Percentiles rank a stretch among this genome's conserved stretches.
Evolutionary conservation across 2,888 invertebrate genomes (phyloP).

Genomic region (Orchesellides sinensis): DNA sequence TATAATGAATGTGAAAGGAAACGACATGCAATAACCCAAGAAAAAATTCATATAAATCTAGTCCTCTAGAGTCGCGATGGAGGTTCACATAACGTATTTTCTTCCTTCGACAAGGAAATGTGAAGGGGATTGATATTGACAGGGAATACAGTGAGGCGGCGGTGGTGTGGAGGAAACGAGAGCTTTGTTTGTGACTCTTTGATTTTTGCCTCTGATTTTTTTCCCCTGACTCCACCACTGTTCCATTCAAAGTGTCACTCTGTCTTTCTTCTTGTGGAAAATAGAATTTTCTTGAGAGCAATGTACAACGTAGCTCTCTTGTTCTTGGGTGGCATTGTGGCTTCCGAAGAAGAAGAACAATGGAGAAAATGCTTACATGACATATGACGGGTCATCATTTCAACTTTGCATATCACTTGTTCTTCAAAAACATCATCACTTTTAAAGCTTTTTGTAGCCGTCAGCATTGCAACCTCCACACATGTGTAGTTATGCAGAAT

Average conservation of each 20-base stretch:
- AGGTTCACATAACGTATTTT: too few relatives aligned
- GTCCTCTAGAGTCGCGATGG: too few relatives aligned
- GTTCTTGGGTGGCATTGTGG: not conserved
- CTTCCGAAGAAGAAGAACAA: not conserved
- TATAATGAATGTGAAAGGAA: too few relatives aligned
- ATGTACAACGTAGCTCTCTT: not conserved
- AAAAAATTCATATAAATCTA: too few relatives aligned
- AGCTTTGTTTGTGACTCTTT: constrained; percentile 9
- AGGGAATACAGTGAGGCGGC: too few relatives aligned
- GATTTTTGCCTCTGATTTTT: constrained; percentile 26
- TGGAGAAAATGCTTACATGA: not conserved
- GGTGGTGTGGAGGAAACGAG: constrained; percentile 10
- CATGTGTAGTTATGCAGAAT: too few relatives aligned
- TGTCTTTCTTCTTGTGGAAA: not conserved
- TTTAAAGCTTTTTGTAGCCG: too few relatives aligned
- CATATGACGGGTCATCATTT: constrained; percentile 4
- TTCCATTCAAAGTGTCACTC: not conserved
- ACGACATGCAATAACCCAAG: too few relatives aligned
- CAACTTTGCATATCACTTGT: constrained; percentile 13
- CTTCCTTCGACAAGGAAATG: too few relatives aligned
- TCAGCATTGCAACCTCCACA: not conserved
- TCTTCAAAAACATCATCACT: too few relatives aligned
- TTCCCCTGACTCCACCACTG: not conserved
- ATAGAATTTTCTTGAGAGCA: constrained; percentile 6
- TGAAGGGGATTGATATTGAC: too few relatives aligned